Evolutionary conservation across 1,140 invertebrate species (phyloP).

Genomic region (Polypedilum pembai): DNA sequence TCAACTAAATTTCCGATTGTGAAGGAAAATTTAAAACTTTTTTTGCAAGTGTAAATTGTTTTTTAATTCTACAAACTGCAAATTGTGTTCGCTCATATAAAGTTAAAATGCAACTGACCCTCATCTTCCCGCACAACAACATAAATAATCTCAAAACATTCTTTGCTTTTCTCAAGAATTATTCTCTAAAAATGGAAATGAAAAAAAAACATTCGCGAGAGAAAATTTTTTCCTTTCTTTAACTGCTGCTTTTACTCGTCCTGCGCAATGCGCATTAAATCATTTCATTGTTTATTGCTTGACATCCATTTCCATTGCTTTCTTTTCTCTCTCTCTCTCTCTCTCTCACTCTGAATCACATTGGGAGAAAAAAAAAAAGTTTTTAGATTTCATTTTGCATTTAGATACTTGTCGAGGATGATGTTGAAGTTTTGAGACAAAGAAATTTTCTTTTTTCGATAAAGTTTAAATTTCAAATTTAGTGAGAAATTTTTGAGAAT

Average conservation of each 20-base stretch:
- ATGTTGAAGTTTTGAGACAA: no score
- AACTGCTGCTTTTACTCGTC: not conserved
- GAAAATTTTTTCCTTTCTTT: not conserved
- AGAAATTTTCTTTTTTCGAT: not conserved
- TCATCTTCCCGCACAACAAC: not conserved
- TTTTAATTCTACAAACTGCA: not conserved
- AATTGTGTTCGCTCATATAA: not conserved
- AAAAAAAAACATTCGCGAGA: not conserved
- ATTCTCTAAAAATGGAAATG: not conserved
- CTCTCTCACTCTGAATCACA: not conserved
- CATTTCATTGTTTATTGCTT: slow-evolving; percentile 5
- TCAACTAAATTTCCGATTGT: not conserved
- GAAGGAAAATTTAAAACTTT: not conserved
- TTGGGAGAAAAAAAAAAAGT: no score
- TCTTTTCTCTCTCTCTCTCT: not conserved
- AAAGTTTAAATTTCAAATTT: no score
- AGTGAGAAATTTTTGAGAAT: no score
- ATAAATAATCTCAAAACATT: not conserved
- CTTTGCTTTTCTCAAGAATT: slow-evolving; percentile 4
- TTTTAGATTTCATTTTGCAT: not conserved
- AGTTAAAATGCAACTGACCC: not conserved
- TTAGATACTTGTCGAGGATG: not conserved
- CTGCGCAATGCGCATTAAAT: slow-evolving; percentile 4
- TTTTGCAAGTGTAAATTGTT: not conserved
- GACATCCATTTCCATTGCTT: slow-evolving; percentile 10